Evolutionary conservation across 2,113 vertebrate genomes (phyloP).

Genomic region (Heteronetta atricapilla): DNA sequence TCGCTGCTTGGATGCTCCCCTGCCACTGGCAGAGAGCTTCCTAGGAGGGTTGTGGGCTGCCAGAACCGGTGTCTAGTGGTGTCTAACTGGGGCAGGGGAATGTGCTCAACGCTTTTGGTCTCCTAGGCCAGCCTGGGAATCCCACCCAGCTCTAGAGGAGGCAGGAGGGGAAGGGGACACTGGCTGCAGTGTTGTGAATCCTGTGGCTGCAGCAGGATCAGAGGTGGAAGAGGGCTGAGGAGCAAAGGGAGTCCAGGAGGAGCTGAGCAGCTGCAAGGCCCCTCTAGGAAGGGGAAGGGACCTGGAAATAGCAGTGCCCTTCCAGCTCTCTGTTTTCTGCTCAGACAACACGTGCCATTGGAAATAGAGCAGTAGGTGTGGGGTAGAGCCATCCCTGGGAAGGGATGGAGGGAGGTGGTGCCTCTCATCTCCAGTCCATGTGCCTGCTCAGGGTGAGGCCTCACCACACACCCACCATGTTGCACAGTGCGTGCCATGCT

Average conservation of each 20-base stretch:
- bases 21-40: neutral
- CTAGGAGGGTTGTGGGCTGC: neutral
- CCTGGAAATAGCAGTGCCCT: neutral
- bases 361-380: neutral
- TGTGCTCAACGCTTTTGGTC: neutral
- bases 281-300: neutral
- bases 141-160: neutral
- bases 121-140: neutral
- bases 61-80: neutral
- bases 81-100: neutral
- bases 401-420: neutral
- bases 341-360: neutral
- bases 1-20: neutral
- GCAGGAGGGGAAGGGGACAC: neutral
- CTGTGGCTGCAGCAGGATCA: slow-evolving; percentile 43
- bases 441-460: neutral
- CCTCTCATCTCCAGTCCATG: neutral
- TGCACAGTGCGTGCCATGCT: neutral
- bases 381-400: neutral
- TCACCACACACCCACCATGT: neutral
- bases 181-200: slow-evolving; percentile 68
- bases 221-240: neutral
- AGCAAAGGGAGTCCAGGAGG: neutral
- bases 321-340: neutral
- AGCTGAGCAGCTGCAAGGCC: neutral